These are phyloP conservation scores for Sitodiplosis mosellana DNA, from an alignment of 1,140 invertebrate genomes.

Conservation along the genomic window DNA sequence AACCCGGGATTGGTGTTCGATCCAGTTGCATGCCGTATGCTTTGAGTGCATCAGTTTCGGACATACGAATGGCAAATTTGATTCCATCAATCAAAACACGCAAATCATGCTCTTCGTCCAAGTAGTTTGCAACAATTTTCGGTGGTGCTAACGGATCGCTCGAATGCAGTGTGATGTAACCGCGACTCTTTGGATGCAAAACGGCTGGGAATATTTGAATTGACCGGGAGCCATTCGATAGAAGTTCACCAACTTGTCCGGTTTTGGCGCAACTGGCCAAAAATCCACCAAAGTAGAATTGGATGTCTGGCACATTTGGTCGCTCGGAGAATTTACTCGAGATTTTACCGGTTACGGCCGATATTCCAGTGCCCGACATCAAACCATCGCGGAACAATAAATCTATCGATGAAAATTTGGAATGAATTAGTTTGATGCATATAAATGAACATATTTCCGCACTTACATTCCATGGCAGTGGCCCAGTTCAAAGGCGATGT, in stretches of 20 bases:
- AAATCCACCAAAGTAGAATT: conserved; percentile 71
- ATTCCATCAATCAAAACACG: conserved; percentile 51
- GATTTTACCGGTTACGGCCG: conserved; percentile 64
- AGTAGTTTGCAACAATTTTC: conserved; percentile 68
- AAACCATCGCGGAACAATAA: conserved; percentile 63
- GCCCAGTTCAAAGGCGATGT: conserved; percentile 69
- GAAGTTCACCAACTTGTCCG: conserved; percentile 60
- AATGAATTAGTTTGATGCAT: too few relatives aligned
- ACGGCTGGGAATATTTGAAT: conserved; percentile 44
- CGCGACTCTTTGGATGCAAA: conserved; percentile 62
- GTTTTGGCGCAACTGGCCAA: conserved; percentile 63
- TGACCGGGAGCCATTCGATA: conserved; percentile 38
- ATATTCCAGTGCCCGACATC: conserved; percentile 63
- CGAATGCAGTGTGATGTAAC: conserved; percentile 48
- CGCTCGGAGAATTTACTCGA: conserved; percentile 62
- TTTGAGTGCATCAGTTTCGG: conserved; percentile 44
- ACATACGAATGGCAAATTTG: conserved; percentile 47
- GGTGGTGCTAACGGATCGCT: conserved; percentile 63
- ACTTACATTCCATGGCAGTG: conserved; percentile 73
- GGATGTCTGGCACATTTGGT: conserved; percentile 65
- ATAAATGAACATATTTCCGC: too few relatives aligned
- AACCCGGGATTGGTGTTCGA: conserved; percentile 46
- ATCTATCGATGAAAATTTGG: too few relatives aligned
- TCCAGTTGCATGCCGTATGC: conserved; percentile 53
- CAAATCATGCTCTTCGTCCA: conserved; percentile 55